Evolutionary conservation across 2,113 vertebrate species (phyloP), one percentile per base, ranked within the genome.

Genomic region (Andinoacara biseriatus): DNA sequence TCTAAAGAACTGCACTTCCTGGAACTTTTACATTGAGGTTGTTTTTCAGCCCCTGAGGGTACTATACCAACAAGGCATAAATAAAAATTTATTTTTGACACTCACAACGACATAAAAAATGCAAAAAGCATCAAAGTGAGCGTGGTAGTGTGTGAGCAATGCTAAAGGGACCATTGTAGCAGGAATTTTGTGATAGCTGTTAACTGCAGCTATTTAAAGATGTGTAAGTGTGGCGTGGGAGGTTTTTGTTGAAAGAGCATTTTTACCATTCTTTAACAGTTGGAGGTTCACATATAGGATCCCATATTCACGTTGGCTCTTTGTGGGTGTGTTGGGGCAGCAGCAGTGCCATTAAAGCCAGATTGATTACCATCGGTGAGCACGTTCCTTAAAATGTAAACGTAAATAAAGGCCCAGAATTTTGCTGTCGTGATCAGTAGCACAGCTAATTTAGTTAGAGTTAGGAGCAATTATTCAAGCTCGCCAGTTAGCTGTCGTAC

Each of bases 171-270:
- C 59, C 22, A 56, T 40, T 75, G 60, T 76, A 29, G 54, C 24
- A 78, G 24, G 20, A 58, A 46, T 24, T 61, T 10, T 80, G 56
- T 69, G 38, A 33, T 13, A 76, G 63, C 49, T 79, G 76, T 74
- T 74, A 60, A 38, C 31, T 5, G 13, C 14, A 10, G 62, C 76
- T 88, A 89, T 91, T 86, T 86, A 31, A 80, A 86, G 82, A 84
- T 0, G 58, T 76, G 74, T 52, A 72, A 89, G 85, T 85, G 84
- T 63, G 5, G 59, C 57, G 86, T 85, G 57, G 86, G 90, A 78
- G 86, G 80, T 74, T 74, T 46, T 58, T 80, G 74, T 43, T 84
- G 72, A 76, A 81, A 84, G 59, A 46, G 11, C 40, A 29, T 40
- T 82, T 82, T 83, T 24, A 63, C 83, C 46, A 63, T n/a, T 72